Evolutionary conservation across 2,888 invertebrate species (phyloP).

Genomic region (Platycnemis pennipes): DNA sequence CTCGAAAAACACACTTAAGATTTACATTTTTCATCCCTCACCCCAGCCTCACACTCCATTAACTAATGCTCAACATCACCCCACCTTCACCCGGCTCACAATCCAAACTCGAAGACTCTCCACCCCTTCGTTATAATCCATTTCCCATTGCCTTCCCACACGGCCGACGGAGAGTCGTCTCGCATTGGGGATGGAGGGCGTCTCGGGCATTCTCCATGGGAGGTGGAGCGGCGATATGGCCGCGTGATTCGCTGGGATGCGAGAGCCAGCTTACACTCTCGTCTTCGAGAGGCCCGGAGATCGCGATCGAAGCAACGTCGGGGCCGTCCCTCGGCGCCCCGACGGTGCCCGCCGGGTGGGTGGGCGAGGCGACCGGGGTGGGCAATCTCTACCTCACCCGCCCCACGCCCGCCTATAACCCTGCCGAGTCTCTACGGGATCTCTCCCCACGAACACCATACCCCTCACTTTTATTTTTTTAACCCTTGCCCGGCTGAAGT

Average conservation of each 20-base stretch:
- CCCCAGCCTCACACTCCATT: not conserved
- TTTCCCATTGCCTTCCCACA: not conserved
- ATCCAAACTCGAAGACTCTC: not conserved
- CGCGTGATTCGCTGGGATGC: not conserved
- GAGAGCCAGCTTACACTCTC: not conserved
- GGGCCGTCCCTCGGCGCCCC: not conserved
- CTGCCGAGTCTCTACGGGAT: not conserved
- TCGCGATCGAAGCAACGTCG: not conserved
- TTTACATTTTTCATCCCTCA: not conserved
- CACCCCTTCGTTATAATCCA: not conserved
- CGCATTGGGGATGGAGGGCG: not conserved
- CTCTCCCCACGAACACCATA: not conserved
- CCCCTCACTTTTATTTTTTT: not conserved
- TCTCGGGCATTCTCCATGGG: not conserved
- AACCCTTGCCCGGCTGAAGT: not conserved
- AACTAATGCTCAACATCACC: not conserved
- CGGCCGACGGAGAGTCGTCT: not conserved
- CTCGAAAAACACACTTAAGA: not conserved
- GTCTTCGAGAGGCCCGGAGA: not conserved
- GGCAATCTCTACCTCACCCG: not conserved
- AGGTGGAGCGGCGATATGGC: constrained; percentile 9
- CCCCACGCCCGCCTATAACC: not conserved
- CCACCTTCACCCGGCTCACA: not conserved
- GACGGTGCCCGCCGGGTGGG: not conserved
- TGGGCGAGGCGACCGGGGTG: not conserved